Percentiles rank a stretch among this genome's conserved stretches.
Conservation (phyloP, 2,797 vertebrate genomes). For the Sternotherus odoratus region DNA sequence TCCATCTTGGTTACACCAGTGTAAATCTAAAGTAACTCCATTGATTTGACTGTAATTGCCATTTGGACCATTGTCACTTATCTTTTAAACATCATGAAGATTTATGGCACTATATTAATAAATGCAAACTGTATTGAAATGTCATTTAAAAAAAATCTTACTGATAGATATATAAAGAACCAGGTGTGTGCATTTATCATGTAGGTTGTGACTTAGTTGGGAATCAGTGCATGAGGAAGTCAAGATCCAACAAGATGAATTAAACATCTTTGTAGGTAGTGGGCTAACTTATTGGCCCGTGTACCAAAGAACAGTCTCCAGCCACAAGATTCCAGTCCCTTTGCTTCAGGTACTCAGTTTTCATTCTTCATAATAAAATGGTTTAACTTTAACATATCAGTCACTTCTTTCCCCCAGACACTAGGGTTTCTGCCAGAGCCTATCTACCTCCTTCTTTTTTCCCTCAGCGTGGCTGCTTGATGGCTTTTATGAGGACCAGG, state of each 20-base stretch:
- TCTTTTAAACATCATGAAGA: not conserved
- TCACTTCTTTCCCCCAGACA: not conserved
- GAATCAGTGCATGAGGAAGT: not conserved
- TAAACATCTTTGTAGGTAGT: not conserved
- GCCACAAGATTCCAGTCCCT: not conserved
- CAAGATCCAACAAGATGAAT: not conserved
- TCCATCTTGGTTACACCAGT: not conserved
- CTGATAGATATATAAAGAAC: not conserved
- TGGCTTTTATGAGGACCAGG: conserved; percentile 45
- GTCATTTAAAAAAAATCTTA: not conserved
- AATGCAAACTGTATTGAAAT: not conserved
- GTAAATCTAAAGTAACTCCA: not conserved
- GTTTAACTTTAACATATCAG: not conserved
- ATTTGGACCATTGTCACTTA: not conserved
- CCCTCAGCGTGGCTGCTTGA: not conserved
- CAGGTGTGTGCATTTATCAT: not conserved
- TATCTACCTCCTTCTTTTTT: not conserved
- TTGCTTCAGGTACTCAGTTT: not conserved
- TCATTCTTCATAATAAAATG: not conserved
- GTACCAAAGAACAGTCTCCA: not conserved
- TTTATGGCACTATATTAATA: not conserved
- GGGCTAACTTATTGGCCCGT: not conserved
- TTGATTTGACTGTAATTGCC: not conserved
- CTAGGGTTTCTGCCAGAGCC: not conserved
- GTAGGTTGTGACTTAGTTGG: not conserved